Percentiles rank a stretch among this genome's conserved stretches.
These are phyloP conservation scores for Etheostoma cragini DNA, from an alignment of 2,113 vertebrate genomes.

Conservation along the genomic window DNA sequence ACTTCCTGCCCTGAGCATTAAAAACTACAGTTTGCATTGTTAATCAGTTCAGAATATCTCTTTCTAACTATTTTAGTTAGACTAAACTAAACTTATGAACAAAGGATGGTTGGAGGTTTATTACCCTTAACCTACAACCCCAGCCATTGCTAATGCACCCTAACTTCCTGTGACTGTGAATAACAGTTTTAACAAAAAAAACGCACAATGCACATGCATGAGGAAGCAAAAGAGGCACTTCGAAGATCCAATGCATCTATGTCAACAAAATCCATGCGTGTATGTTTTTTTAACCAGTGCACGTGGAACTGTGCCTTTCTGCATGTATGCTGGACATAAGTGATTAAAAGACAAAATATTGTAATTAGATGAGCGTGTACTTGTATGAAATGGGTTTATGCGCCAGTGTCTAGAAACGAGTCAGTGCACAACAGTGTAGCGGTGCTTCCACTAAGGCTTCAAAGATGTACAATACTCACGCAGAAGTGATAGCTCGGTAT, in stretches of 20 bases:
- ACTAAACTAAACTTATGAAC: background rate
- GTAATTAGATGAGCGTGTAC: background rate
- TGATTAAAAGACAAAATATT: background rate
- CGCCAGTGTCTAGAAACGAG: background rate
- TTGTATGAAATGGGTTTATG: background rate
- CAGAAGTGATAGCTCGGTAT: conserved; percentile 90
- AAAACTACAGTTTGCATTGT: conserved; percentile 4
- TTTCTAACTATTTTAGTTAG: background rate
- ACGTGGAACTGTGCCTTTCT: background rate
- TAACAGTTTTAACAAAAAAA: background rate
- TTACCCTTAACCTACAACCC: background rate
- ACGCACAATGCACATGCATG: background rate
- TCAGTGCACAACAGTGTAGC: background rate
- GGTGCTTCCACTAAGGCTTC: background rate
- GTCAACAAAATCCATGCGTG: background rate
- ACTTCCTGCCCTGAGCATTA: conserved; percentile 12
- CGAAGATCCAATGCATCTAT: background rate
- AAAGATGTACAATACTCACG: conserved; percentile 80
- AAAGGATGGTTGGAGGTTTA: background rate
- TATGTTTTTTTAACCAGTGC: background rate
- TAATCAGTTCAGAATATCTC: conserved; percentile 14
- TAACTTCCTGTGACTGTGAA: background rate
- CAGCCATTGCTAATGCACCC: background rate
- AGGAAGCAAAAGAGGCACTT: conserved; percentile 3
- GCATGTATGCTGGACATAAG: background rate